Evolutionary conservation across 2,888 invertebrate genomes (phyloP), one percentile per base, ranked within the genome.

Genomic region (Diloba caeruleocephala): DNA sequence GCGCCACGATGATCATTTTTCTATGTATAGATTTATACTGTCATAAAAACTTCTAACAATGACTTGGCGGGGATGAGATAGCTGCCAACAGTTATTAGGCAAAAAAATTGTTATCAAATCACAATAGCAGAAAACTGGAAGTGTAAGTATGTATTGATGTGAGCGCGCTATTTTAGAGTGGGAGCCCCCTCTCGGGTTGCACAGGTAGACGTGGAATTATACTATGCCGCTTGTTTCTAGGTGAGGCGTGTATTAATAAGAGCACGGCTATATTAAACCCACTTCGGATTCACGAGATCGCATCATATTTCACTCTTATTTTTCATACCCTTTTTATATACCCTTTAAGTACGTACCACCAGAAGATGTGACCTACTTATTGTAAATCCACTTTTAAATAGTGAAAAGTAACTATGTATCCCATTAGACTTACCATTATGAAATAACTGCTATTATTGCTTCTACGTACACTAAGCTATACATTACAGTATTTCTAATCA

Each of bases 201-300:
- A 78, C 88, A 89, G 89, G 88, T 88, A 82, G 76, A 76, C 62
- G 74, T 68, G 64, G 72, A 77, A 81, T 78, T 78, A 78, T 82
- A 71, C 70, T 73, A 74, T 74, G 76, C 73, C 62, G 71, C 72
- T 67, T 69, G 85, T 82, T 76, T 76, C 82, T 83, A 85, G 80
- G 87, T 85, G 84, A 78, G 84, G 63, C 50, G 84, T 31, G 79
- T 88, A 88, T 87, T 87, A 87, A 85, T 88, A 88, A 78, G 76
- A 78, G 64, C 76, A 74, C 66, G 61, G 75, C 83, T 87, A 85
- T 87, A 87, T 87, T 85, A 82, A 83, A 83, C 81, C 58, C 78
- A 75, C 79, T 75, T 76, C 68, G 71, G 62, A 79, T 78, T 81
- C 81, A 75, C 66, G 71, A 70, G 71, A 79, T 72, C 76, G 88